These are phyloP conservation scores for Biston stratarius DNA, from an alignment of 2,888 invertebrate species.

Conservation along the genomic window DNA sequence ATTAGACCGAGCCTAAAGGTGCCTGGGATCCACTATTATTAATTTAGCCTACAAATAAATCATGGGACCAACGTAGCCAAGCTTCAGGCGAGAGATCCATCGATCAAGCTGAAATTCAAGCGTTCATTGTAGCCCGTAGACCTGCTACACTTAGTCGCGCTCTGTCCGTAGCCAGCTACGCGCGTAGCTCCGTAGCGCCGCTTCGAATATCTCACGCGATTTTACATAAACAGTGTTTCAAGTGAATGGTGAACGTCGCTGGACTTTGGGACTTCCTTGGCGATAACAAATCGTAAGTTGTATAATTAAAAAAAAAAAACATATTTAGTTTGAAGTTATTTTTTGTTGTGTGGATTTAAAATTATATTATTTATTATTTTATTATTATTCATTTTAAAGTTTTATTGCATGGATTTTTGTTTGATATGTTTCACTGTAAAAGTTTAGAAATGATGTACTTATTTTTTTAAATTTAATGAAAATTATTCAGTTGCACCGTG, in stretches of 20 bases:
- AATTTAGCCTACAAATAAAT: conserved; percentile 46
- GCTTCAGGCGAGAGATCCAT: conserved; percentile 53
- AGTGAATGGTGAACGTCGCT: conserved; percentile 48
- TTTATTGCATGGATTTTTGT: neutral
- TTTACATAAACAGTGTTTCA: conserved; percentile 46
- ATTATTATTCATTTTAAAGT: neutral
- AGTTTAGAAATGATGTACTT: too few species aligned
- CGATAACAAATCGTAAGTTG: conserved; percentile 24
- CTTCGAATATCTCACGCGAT: conserved; percentile 49
- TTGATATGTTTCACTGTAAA: too few species aligned
- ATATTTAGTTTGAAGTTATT: too few species aligned
- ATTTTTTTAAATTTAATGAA: too few species aligned
- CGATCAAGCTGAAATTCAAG: conserved; percentile 52
- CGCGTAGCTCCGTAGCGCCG: conserved; percentile 59
- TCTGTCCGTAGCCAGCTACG: conserved; percentile 70
- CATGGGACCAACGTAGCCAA: conserved; percentile 45
- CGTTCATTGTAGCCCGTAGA: conserved; percentile 43
- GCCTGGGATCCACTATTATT: conserved; percentile 27
- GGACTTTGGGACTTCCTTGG: conserved; percentile 21
- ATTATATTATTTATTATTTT: too few species aligned
- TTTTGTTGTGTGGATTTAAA: too few species aligned
- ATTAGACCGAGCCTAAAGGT: conserved; percentile 5
- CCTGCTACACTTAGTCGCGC: conserved; percentile 61
- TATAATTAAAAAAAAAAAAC: neutral
- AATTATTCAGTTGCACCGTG: too few species aligned